These are phyloP conservation scores for Ciona savignyi DNA, from an alignment of 23 tunicate species.

Conservation along the genomic window DNA sequence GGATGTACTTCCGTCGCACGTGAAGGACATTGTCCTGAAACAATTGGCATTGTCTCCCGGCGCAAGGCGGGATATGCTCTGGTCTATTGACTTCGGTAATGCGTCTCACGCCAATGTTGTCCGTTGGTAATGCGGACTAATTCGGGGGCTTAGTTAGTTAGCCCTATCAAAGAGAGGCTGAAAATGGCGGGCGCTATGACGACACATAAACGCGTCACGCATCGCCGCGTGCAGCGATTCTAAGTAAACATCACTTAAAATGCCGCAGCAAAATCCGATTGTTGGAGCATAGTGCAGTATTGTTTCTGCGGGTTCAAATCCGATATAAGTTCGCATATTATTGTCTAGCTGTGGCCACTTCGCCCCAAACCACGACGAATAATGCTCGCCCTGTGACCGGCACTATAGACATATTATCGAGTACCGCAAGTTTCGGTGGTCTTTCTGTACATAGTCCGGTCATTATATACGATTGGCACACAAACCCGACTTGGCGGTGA, in stretches of 20 bases:
- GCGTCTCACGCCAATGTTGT: background rate
- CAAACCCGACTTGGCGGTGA: background rate
- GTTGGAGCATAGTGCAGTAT: background rate
- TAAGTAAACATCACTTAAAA: background rate
- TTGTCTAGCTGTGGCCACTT: too few species aligned
- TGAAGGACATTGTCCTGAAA: background rate
- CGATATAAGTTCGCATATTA: too few species aligned
- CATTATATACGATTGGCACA: background rate
- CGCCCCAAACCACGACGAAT: too few species aligned
- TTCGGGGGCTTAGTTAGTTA: background rate
- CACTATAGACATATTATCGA: too few species aligned
- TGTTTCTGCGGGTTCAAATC: too few species aligned
- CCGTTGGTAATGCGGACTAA: background rate
- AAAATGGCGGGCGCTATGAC: slow-evolving; percentile 1
- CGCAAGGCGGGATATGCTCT: background rate
- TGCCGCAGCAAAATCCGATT: background rate
- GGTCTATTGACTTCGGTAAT: background rate
- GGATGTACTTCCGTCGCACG: background rate
- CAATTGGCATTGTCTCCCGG: background rate
- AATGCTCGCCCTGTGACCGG: too few species aligned
- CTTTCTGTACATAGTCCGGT: too few species aligned
- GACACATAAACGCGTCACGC: background rate
- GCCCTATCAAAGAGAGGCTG: background rate
- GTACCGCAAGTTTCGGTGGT: too few species aligned
- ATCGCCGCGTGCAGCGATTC: background rate